Evolutionary conservation across 2,888 invertebrate species (phyloP), one percentile per base, ranked within the genome.

Genomic region (Chrysopilus asiliformis): DNA sequence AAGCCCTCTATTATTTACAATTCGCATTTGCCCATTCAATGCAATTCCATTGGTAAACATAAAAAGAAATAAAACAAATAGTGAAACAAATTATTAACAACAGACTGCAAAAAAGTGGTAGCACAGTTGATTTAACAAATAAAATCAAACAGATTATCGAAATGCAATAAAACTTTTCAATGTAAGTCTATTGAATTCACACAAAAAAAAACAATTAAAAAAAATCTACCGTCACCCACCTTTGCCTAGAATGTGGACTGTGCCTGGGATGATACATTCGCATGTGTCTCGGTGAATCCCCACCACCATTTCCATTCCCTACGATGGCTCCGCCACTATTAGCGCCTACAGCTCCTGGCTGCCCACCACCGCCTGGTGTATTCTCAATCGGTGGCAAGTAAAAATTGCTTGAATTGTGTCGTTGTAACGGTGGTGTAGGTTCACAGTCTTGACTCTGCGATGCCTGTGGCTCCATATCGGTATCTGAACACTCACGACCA

Each of bases 371-470:
- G 27, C 53, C 53, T 26, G 40, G 42, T 28, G 38, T 48, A 36
- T 48, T 48, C 41, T 59, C 68, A 49, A 71, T 66, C 41, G 79
- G 76, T 41, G 84, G 83, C 58, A 83, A 74, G 69, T 87, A 89
- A 67, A 90, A 79, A 65, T 87, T 89, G 50, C 76, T 81, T 40
- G 87, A 87, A 52, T 86, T 86, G 53, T 81, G 80, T 49, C 89
- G 72, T 64, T 86, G 85, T 47, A 84, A 64, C 38, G 84, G 84
- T 32, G 89, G 90, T 48, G 90, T 89, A 7, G 90, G 87, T 64
- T 90, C 89, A 65, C 89, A 90, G 70, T 90, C 90, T 50, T 85
- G 82, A 34, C 85, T 85, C 66, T 89, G 89, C 33, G 86, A 86
- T 32, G 86, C 87, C 19, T 80, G 81, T n/a, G 85, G 84, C 46